Conservation (phyloP, 2,888 invertebrate genomes). For the Tenthredo notha region DNA sequence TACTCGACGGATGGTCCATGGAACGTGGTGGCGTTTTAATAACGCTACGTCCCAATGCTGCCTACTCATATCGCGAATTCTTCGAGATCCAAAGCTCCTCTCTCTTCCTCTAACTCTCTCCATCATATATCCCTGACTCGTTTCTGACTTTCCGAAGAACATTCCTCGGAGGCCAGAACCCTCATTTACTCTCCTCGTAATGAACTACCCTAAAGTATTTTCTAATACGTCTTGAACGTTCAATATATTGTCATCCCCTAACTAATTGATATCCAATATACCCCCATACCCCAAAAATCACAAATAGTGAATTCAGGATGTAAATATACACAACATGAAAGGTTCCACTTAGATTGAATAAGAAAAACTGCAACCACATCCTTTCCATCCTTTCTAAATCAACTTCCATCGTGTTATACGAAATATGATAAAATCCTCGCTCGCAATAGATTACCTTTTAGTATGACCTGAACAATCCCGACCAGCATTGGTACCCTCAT, state of each 20-base stretch:
- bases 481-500: conserved; percentile 25
- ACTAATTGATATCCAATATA: background rate
- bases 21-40: conserved; percentile 47
- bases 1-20: conserved; percentile 14
- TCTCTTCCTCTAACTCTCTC: background rate
- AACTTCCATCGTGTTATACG: background rate
- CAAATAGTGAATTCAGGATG: background rate
- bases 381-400: background rate
- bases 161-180: conserved; percentile 18
- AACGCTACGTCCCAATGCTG: conserved; percentile 47
- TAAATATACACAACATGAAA: background rate
- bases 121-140: background rate
- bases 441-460: background rate
- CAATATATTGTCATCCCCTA: background rate
- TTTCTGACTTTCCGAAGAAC: conserved; percentile 38
- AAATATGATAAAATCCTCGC: background rate
- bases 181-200: conserved; percentile 23
- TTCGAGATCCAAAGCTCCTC: conserved; percentile 64
- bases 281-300: background rate
- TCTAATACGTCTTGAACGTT: conserved; percentile 63
- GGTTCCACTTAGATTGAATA: background rate
- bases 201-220: conserved; percentile 31
- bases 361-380: background rate
- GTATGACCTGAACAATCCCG: background rate
- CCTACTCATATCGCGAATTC: conserved; percentile 74